These are phyloP conservation scores for Papilio gigon DNA, from an alignment of 2,888 invertebrate species.

Conservation along the genomic window DNA sequence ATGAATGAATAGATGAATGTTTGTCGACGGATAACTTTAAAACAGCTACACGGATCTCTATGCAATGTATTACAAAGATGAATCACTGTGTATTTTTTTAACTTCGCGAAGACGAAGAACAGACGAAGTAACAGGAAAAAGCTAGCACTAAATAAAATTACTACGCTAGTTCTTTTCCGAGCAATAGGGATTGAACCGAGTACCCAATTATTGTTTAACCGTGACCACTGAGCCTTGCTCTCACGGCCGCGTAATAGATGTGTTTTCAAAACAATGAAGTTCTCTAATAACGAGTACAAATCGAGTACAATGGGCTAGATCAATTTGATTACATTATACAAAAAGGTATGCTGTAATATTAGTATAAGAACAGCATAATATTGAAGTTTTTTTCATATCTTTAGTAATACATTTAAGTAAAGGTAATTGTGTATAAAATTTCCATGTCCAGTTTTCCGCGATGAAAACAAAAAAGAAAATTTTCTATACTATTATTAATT, in stretches of 20 bases:
- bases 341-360: conserved; percentile 19
- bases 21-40: too few relatives aligned
- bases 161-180: too few relatives aligned
- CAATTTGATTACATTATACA: conserved; percentile 24
- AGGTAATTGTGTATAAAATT: not conserved
- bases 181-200: conserved; percentile 6
- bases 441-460: too few relatives aligned
- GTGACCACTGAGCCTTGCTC: conserved; percentile 17
- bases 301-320: conserved; percentile 22
- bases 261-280: conserved; percentile 21
- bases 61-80: too few relatives aligned
- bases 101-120: too few relatives aligned
- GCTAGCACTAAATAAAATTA: too few relatives aligned
- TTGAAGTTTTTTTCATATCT: not conserved
- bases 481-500: too few relatives aligned
- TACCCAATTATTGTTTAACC: conserved; percentile 19
- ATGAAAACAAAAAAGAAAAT: too few relatives aligned
- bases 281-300: conserved; percentile 22
- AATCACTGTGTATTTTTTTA: too few relatives aligned
- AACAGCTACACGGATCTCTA: too few relatives aligned
- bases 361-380: conserved; percentile 8
- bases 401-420: not conserved
- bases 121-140: too few relatives aligned
- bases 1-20: too few relatives aligned
- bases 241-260: conserved; percentile 22